Base-by-base conservation (phyloP, 2,113 vertebrate species). In the Illadopsis cleaveri region DNA sequence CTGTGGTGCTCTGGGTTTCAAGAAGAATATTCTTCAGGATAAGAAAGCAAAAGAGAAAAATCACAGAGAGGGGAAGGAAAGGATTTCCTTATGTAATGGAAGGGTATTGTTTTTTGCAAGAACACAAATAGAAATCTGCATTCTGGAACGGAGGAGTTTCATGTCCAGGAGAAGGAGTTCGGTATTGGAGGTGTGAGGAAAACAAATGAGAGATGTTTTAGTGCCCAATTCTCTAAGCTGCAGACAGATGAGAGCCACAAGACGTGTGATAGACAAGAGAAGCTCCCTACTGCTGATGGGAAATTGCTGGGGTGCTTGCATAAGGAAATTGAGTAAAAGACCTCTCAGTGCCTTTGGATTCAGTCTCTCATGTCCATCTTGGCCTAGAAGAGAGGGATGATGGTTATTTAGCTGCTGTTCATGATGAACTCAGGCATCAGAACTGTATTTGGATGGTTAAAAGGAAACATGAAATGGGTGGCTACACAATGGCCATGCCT, bases 301-400 rank as follows among this genome's bases (percentile, higher is more conserved):
- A 40, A 30, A 17, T 12, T 2, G 0, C 24, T 50, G 6, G 37
- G 4, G 2, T 33, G 21, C 3, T 4, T 25, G 23, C 10, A 4
- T 6, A 14, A 5, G 15, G 16, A 35, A 78, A 42, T 14, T 13
- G 25, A 84, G 9, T 5, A 54, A 30, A 64, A 25, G 31, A n/a
- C 5, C 27, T 24, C 30, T 72, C 33, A 15, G 9, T 19, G 38
- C n/a, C 12, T 64, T 90, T 51, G 54, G 18, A 47, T 40, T 70
- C 30, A 51, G 54, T 17, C 11, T 6, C 23, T 47, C 31, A 18
- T 31, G 9, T 22, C 69, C 70, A 11, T 17, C n/a, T 61, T 48
- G 2, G 0, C 38, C 56, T 51, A 33, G 23, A 23, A 88, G 56
- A 61, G 70, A 38, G 25, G 8, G 9, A 17, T 65, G 51, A 38